Percentiles rank a stretch among this genome's conserved stretches.
Evolutionary conservation across 2,797 vertebrate genomes (phyloP).

Genomic region (Remorina albescens): DNA sequence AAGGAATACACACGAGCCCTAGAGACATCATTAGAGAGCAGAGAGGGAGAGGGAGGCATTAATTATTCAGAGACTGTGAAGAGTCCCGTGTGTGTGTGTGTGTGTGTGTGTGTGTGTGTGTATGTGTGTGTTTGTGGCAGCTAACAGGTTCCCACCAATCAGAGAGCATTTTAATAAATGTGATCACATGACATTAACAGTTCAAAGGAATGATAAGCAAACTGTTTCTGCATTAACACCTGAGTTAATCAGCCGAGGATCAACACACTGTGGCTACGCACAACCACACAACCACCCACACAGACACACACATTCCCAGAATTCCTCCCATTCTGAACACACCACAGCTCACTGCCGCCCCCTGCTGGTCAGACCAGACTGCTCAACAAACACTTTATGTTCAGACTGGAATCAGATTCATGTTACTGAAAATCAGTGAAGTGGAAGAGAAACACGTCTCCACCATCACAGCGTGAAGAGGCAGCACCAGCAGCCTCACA

Average conservation of each 20-base stretch:
- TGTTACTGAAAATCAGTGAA: no score
- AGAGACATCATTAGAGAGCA: slow-evolving; percentile 65
- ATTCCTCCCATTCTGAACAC: slow-evolving; percentile 13
- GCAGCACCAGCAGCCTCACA: no score
- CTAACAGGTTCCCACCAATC: slow-evolving; percentile 36
- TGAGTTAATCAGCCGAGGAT: background rate
- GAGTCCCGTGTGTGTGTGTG: slow-evolving; percentile 23
- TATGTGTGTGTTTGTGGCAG: no score
- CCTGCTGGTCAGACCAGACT: no score
- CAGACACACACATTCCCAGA: slow-evolving; percentile 41
- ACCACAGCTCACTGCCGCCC: slow-evolving; percentile 45
- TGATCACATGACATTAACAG: background rate
- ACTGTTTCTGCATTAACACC: no score
- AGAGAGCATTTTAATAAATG: background rate
- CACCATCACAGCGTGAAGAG: no score
- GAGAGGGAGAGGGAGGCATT: slow-evolving; percentile 37
- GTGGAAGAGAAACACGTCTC: no score
- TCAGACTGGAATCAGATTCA: no score
- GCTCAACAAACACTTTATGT: no score
- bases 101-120: slow-evolving; percentile 34
- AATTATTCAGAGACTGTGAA: slow-evolving; percentile 63
- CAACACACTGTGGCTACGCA: background rate
- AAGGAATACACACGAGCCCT: slow-evolving; percentile 5
- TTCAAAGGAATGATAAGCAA: no score
- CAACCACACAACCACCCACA: slow-evolving; percentile 16